Percentiles rank a stretch among this genome's conserved stretches.
Evolutionary conservation across 2,888 invertebrate species (phyloP).

Genomic region (Nysson spinosus): DNA sequence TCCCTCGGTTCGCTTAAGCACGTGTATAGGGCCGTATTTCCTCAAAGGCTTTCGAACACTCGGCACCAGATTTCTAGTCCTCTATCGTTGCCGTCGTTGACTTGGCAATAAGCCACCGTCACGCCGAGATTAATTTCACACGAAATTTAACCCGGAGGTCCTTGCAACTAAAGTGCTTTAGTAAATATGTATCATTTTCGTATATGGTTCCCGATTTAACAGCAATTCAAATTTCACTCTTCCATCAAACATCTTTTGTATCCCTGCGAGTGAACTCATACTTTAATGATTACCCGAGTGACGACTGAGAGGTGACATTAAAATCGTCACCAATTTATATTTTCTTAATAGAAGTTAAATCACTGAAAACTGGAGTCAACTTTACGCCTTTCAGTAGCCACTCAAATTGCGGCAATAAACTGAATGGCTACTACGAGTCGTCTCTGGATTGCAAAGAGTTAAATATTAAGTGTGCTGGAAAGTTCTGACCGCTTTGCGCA

Average conservation of each 20-base stretch:
- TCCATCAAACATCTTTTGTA: not conserved
- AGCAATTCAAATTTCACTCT: not conserved
- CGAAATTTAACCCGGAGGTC: constrained; percentile 50
- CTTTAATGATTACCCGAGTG: too few species aligned
- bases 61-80: constrained; percentile 52
- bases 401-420: too few species aligned
- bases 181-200: constrained; percentile 7
- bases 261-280: too few species aligned
- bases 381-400: too few species aligned
- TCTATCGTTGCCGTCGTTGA: constrained; percentile 51
- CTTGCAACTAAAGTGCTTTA: constrained; percentile 33
- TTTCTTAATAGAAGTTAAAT: too few species aligned
- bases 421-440: too few species aligned
- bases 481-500: not conserved
- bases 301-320: too few species aligned
- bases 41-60: constrained; percentile 54
- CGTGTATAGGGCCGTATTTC: constrained; percentile 43
- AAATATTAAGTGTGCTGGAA: constrained; percentile 1
- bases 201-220: constrained; percentile 13
- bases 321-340: too few species aligned
- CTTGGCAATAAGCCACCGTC: constrained; percentile 59
- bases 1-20: constrained; percentile 33
- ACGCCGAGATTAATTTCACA: constrained; percentile 54
- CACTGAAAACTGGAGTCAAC: too few species aligned
- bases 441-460: constrained; percentile 1